Evolutionary conservation across 2,888 invertebrate genomes (phyloP).

Genomic region (Sesia bembeciformis): DNA sequence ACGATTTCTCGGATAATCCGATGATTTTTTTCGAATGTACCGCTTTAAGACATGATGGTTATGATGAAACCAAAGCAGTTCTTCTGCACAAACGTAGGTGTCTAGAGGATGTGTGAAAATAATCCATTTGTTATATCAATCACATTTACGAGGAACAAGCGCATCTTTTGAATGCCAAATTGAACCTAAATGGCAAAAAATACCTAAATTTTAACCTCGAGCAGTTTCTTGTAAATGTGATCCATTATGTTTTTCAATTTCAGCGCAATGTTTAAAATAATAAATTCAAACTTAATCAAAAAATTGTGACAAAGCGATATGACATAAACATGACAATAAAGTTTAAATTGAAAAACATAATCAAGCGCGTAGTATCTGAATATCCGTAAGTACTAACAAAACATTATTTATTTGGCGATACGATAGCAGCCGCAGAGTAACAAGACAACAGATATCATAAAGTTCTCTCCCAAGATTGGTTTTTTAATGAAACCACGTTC

Average conservation of each 20-base stretch:
- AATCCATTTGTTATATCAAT: conserved; percentile 16
- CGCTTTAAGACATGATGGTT: conserved; percentile 30
- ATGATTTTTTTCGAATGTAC: conserved; percentile 36
- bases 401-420: conserved; percentile 55
- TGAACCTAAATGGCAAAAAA: too few species aligned
- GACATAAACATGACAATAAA: not conserved
- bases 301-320: not conserved
- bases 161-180: too few species aligned
- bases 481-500: conserved; percentile 40
- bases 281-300: not conserved
- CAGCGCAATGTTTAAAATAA: conserved; percentile 5
- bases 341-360: conserved; percentile 47
- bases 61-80: conserved; percentile 26
- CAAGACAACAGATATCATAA: conserved; percentile 45
- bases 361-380: conserved; percentile 14
- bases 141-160: conserved; percentile 31
- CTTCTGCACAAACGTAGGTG: conserved; percentile 62
- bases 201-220: too few species aligned
- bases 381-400: conserved; percentile 44
- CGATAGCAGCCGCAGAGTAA: conserved; percentile 53
- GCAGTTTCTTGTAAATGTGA: conserved; percentile 6
- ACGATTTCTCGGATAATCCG: conserved; percentile 26
- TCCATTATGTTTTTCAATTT: conserved; percentile 45
- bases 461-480: conserved; percentile 62
- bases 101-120: conserved; percentile 41